phyloP scores from a whole-genome alignment of 2,888 invertebrate genomes.

The Troglohyphantes excavatus region DNA sequence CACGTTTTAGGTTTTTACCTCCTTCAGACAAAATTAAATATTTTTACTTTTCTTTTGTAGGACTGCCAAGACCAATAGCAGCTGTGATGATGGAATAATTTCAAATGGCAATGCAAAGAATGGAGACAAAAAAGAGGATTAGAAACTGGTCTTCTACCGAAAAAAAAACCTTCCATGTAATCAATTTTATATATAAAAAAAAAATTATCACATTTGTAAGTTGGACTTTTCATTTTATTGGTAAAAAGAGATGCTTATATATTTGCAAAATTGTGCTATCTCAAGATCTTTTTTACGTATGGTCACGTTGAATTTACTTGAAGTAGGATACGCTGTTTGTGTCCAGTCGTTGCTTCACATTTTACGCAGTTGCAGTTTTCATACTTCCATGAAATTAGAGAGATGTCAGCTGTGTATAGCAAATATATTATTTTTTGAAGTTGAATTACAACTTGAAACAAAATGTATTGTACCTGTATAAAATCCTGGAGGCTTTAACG shows the following conservation, averaged over 20 bases:
- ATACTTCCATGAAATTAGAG: neutral
- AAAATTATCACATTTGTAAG: constrained; percentile 1
- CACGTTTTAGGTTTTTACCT: too few species aligned
- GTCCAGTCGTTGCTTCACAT: neutral
- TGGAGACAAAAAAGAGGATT: constrained; percentile 32
- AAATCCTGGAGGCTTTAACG: neutral
- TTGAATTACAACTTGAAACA: neutral
- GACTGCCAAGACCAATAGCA: constrained; percentile 60
- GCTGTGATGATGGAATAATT: constrained; percentile 41
- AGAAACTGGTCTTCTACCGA: neutral
- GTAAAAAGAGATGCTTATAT: neutral
- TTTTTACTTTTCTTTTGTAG: constrained; percentile 28
- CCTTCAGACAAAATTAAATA: too few species aligned
- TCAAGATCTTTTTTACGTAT: neutral
- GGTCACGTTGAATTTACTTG: neutral
- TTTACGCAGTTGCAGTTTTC: neutral
- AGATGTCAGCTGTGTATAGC: neutral
- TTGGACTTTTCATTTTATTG: neutral
- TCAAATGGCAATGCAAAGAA: constrained; percentile 56
- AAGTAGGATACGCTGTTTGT: neutral
- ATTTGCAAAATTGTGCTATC: neutral
- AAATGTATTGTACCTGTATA: neutral
- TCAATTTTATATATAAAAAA: constrained; percentile 28
- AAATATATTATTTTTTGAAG: constrained; percentile 2
- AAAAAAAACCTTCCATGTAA: constrained; percentile 49